These are phyloP conservation scores for Drosophila saltans DNA, from an alignment of 1,140 invertebrate genomes.

Conservation along the genomic window DNA sequence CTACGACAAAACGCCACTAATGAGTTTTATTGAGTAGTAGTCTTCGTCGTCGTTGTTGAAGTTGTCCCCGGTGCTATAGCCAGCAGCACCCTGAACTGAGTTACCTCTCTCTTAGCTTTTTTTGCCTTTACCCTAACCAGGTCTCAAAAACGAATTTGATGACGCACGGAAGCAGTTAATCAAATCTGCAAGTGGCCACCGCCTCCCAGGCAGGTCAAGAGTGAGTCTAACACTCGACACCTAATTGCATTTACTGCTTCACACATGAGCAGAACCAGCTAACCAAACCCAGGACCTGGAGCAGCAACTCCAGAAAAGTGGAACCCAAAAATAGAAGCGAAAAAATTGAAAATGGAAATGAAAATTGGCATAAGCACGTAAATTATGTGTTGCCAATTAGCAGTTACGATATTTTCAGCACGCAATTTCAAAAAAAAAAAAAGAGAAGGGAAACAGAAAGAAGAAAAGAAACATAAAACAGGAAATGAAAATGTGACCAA, in stretches of 20 bases:
- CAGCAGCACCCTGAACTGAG: not conserved
- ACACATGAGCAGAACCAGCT: constrained; percentile 29
- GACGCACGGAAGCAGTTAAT: constrained; percentile 81
- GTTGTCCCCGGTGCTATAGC: constrained; percentile 1
- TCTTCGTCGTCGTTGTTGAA: constrained; percentile 21
- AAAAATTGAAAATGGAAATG: constrained; percentile 58
- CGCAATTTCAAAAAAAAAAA: constrained; percentile 46
- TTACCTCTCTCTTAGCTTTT: not conserved
- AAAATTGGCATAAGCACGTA: constrained; percentile 79
- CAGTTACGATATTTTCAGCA: constrained; percentile 63
- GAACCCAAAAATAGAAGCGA: constrained; percentile 47
- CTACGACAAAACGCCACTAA: constrained; percentile 77
- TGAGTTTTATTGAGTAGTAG: constrained; percentile 79
- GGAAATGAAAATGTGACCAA: constrained; percentile 63
- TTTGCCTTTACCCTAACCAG: constrained; percentile 1
- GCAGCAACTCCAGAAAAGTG: not conserved
- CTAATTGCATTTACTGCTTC: constrained; percentile 65
- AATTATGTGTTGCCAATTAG: constrained; percentile 81
- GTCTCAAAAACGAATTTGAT: constrained; percentile 70
- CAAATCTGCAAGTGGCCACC: constrained; percentile 72
- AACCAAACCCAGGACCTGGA: constrained; percentile 1
- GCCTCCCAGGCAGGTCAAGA: constrained; percentile 31
- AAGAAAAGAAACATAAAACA: constrained; percentile 22
- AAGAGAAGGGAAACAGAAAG: not conserved
- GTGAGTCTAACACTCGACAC: constrained; percentile 38